Evolutionary conservation across 2,888 invertebrate genomes (phyloP).

Genomic region (Platypus cylindrus): DNA sequence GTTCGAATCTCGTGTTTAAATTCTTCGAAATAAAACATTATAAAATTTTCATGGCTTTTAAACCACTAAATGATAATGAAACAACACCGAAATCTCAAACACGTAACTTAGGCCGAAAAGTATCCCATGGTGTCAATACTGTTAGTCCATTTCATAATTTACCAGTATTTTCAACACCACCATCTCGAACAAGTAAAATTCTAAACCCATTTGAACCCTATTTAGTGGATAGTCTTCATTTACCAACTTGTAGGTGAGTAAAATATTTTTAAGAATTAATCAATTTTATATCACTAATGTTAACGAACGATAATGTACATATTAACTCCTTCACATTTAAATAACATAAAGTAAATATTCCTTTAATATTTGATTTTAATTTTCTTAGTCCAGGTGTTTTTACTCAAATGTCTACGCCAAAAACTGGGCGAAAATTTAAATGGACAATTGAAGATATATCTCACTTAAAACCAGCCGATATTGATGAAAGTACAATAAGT

Average conservation of each 20-base stretch:
- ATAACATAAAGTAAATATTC: background rate
- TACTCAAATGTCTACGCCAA: constrained; percentile 29
- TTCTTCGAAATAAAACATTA: background rate
- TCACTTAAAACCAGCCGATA: constrained; percentile 52
- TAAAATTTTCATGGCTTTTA: constrained; percentile 19
- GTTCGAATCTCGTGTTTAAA: too few species aligned
- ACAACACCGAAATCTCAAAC: constrained; percentile 22
- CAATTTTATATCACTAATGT: background rate
- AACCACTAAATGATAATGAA: constrained; percentile 20
- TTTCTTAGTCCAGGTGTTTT: constrained; percentile 33
- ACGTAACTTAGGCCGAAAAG: constrained; percentile 13
- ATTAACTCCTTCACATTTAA: background rate
- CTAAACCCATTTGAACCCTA: constrained; percentile 58
- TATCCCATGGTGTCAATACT: constrained; percentile 15
- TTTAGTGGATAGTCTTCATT: constrained; percentile 50
- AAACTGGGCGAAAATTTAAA: constrained; percentile 39
- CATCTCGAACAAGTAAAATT: constrained; percentile 43
- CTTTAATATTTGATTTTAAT: background rate
- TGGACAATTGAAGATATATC: constrained; percentile 65
- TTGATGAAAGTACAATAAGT: constrained; percentile 49
- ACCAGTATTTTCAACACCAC: constrained; percentile 41
- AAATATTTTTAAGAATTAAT: background rate
- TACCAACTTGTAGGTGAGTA: constrained; percentile 54
- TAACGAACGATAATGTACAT: background rate
- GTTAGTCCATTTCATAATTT: constrained; percentile 33